phyloP scores from a whole-genome alignment of 2,888 invertebrate genomes.

The Dyspetes luteomarginatus region DNA sequence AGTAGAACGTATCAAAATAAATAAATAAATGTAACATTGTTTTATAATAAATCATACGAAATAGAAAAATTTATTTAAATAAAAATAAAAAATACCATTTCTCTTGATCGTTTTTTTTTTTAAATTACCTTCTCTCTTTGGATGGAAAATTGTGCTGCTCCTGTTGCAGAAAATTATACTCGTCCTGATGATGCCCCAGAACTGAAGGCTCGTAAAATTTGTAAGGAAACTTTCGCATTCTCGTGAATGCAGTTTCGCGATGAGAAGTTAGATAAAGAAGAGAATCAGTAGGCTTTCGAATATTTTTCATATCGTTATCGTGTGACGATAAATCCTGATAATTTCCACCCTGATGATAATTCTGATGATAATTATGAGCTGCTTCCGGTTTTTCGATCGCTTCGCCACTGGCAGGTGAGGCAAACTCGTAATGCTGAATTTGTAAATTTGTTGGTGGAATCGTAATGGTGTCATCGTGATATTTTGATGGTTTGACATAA shows the following conservation, averaged over 20 bases:
- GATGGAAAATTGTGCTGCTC: slow-evolving; percentile 47
- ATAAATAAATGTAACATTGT: no score
- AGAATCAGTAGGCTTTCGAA: slow-evolving; percentile 71
- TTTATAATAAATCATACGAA: no score
- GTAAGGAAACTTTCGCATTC: slow-evolving; percentile 75
- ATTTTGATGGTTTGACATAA: slow-evolving; percentile 60
- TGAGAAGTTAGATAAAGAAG: slow-evolving; percentile 68
- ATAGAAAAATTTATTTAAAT: no score
- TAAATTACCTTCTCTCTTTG: slow-evolving; percentile 55
- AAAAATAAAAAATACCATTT: no score
- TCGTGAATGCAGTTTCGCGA: slow-evolving; percentile 65
- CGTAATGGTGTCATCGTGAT: slow-evolving; percentile 37
- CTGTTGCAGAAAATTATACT: slow-evolving; percentile 59
- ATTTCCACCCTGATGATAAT: slow-evolving; percentile 13
- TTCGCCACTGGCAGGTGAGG: slow-evolving; percentile 36
- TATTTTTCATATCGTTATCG: background rate
- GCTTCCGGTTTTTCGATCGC: slow-evolving; percentile 57
- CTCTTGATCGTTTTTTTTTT: background rate
- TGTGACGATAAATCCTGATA: slow-evolving; percentile 21
- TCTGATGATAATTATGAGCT: slow-evolving; percentile 20
- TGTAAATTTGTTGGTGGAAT: slow-evolving; percentile 8
- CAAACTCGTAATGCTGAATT: slow-evolving; percentile 58
- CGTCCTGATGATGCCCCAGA: slow-evolving; percentile 37
- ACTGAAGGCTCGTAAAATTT: slow-evolving; percentile 70
- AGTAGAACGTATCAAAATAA: no score